Base-by-base conservation (phyloP, 2,113 vertebrate genomes). In the Hippolais icterina region DNA sequence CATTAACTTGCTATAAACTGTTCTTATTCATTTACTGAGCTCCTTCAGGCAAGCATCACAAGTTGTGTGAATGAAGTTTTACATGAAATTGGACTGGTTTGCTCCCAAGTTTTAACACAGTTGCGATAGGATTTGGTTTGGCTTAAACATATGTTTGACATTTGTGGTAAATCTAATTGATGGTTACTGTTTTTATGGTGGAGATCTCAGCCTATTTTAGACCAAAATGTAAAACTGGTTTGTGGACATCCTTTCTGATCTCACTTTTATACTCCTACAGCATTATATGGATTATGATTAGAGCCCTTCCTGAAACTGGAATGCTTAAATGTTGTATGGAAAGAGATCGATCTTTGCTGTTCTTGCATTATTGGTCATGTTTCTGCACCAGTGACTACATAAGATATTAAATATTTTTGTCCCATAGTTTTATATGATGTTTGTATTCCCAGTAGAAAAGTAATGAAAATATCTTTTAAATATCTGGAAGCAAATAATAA, bases 141-240 rank as follows among this genome's bases (percentile, higher is more conserved):
- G 28, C 56, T 96, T 82, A 87, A 95, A 82, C 88, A 90, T 59
- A 17, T 86, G 86, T 92, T 96, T 84, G 80, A 95, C 53, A 89
- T 97, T 92, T 90, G 90, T 7, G 72, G 92, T 69, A 46, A 81
- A 87, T 81, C 47, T 93, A 93, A 95, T 84, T 68, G 92, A 90
- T 84, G 77, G 83, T 92, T 96, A 50, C 92, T 90, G 66, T 46
- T 93, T 88, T 94, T 92, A 94, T 65, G 72, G 76, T 65, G 87
- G 88, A 60, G 90, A 88, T 37, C 56, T 83, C 60, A 90, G 65
- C 39, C 41, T 92, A 15, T 63, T 94, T 83, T 63, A 75, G 79
- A 89, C 83, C 72, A 71, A 92, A 94, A 81, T 86, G 49, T 80
- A 74, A 60, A 72, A 54, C 68, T 69, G 69, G 63, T 63, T 59